Evolutionary conservation across 2,797 vertebrate species (phyloP), one percentile per base, ranked within the genome.

Genomic region (Gobio occitaniae): DNA sequence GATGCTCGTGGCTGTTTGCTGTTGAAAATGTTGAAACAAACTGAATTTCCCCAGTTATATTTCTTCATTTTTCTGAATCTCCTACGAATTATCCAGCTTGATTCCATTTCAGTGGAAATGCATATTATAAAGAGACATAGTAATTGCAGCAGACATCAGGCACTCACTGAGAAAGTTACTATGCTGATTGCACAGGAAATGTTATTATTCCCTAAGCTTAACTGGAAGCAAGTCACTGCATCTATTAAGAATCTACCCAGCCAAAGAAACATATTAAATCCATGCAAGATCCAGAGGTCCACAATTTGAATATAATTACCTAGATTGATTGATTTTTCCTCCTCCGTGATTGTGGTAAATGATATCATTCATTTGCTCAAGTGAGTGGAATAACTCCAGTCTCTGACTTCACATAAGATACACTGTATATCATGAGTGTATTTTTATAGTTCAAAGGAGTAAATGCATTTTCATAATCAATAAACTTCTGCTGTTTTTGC

Each of bases 51-150:
- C 80, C 89, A 90, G 91, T 94, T 93, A 94, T 93, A 94, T 94
- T 94, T 94, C 93, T 94, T 94, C 92, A 93, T 94, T 95, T 94
- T 91, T 89, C 86, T 87, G 93, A 94, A 94, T 90, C 93, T 94
- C 91, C 88, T 88, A 83, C 92, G 93, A 93, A 94, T 94, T 92
- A 94, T 93, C 94, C 92, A 91, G 89, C 84, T 90, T 19, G 87
- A 87, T 93, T 93, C 92, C 88, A 90, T 93, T 92, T 87, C 89
- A 89, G 90, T 91, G 92, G 92, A 94, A 91, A 89, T 88, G 84
- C 91, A 92, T 92, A 94, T 94, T 93, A 94, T 88, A 90, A 90
- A 94, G 91, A 90, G 89, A 87, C 86, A 86, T 88, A 87, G 88
- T 94, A 94, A 95, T 94, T 93, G 92, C 86, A 85, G 92, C 89